Evolutionary conservation across 2,113 vertebrate genomes (phyloP).

Genomic region (Antechinus flavipes): DNA sequence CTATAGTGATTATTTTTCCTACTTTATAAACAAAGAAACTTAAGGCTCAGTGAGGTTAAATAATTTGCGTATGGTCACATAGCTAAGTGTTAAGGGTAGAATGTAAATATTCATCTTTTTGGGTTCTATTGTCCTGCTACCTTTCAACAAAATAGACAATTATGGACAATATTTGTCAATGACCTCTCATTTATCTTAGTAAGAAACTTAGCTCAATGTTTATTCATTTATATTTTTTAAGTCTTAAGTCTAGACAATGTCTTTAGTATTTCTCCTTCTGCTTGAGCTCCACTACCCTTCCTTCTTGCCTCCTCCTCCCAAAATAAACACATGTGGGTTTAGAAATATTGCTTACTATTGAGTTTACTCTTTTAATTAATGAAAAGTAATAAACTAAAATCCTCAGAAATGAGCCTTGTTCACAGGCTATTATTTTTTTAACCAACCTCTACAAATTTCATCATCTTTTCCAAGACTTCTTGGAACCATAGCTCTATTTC

Average conservation of each 20-base stretch:
- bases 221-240: neutral
- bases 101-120: neutral
- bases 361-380: slow-evolving; percentile 16
- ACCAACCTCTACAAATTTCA: slow-evolving; percentile 21
- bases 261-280: slow-evolving; percentile 21
- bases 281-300: neutral
- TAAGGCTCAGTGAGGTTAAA: slow-evolving; percentile 17
- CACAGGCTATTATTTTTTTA: slow-evolving; percentile 33
- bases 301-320: neutral
- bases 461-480: slow-evolving; percentile 20
- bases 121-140: neutral
- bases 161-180: slow-evolving; percentile 13
- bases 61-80: neutral
- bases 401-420: neutral
- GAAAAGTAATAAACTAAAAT: slow-evolving; percentile 25
- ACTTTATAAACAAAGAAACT: slow-evolving; percentile 5
- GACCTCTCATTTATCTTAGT: neutral
- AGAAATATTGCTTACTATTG: neutral
- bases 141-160: neutral
- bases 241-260: slow-evolving; percentile 2
- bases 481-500: slow-evolving; percentile 15
- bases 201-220: neutral
- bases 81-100: neutral
- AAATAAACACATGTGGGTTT: neutral
- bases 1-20: neutral